A percentile compares a stretch with the other conserved stretches of the same genome.
These are phyloP conservation scores for Menidia menidia DNA, from an alignment of 2,797 vertebrate species.

Conservation along the genomic window DNA sequence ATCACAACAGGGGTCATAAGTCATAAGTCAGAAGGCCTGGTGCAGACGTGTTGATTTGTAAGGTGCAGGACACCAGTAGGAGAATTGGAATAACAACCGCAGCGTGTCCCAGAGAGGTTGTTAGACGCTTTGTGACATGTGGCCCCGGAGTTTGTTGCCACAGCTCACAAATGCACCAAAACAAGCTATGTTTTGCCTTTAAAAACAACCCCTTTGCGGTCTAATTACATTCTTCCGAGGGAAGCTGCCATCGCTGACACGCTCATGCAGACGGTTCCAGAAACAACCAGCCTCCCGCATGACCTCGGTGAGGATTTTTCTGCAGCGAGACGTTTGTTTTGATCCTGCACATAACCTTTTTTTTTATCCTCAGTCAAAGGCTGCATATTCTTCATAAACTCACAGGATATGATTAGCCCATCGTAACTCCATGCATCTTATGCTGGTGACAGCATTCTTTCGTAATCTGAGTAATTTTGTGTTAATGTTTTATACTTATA, in stretches of 20 bases:
- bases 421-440: too few relatives aligned
- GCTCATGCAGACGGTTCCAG: not conserved
- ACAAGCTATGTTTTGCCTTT: not conserved
- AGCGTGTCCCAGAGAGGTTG: not conserved
- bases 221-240: not conserved
- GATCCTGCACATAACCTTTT: not conserved
- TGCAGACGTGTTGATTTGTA: not conserved
- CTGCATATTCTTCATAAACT: too few relatives aligned
- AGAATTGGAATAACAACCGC: not conserved
- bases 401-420: too few relatives aligned
- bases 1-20: too few relatives aligned
- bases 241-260: not conserved
- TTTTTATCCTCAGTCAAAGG: too few relatives aligned
- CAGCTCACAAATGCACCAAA: not conserved
- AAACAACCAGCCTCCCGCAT: not conserved
- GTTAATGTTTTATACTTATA: not conserved
- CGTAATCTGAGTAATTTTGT: too few relatives aligned
- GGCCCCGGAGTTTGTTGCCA: not conserved
- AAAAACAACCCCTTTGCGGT: too few relatives aligned
- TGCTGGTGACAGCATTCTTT: too few relatives aligned
- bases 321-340: not conserved
- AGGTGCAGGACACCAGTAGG: not conserved
- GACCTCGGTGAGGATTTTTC: not conserved
- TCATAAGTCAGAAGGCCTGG: not conserved
- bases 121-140: not conserved